A percentile compares a stretch with the other conserved stretches of the same genome.
phyloP scores from a whole-genome alignment of 2,113 vertebrate genomes.

The Saguinus midas region DNA sequence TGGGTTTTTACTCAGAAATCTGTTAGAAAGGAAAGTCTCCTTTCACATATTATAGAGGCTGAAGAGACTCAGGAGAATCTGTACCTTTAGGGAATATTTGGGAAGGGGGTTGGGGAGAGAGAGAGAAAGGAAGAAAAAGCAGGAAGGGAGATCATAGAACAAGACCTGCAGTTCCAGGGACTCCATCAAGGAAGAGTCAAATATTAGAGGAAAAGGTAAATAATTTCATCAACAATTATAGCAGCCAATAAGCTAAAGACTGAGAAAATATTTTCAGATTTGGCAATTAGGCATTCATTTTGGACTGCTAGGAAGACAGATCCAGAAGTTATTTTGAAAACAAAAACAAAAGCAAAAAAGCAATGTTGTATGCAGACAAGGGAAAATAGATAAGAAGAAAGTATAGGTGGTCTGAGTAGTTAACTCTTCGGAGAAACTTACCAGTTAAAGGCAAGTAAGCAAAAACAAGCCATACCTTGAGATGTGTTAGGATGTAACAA shows the following conservation, averaged over 20 bases:
- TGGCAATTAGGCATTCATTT: background rate
- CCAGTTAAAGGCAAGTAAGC: background rate
- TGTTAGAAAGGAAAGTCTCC: background rate
- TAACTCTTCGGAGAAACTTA: background rate
- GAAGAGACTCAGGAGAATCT: background rate
- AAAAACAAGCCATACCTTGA: background rate
- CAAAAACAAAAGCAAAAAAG: background rate
- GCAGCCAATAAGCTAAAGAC: background rate
- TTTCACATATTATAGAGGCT: background rate
- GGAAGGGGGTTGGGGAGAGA: background rate
- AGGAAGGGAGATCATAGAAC: background rate
- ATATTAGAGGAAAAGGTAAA: background rate
- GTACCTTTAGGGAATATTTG: background rate
- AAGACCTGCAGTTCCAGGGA: background rate
- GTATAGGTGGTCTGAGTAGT: background rate
- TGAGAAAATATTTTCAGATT: background rate
- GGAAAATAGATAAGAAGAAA: background rate
- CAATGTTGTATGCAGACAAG: background rate
- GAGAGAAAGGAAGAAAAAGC: no score
- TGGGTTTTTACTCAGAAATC: background rate
- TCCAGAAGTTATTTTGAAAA: background rate
- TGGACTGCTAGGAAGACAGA: background rate
- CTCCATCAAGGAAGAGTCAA: background rate
- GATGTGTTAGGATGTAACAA: background rate
- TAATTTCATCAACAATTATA: background rate